These are phyloP conservation scores for Eolophus roseicapilla DNA, from an alignment of 2,113 vertebrate genomes.

Conservation along the genomic window DNA sequence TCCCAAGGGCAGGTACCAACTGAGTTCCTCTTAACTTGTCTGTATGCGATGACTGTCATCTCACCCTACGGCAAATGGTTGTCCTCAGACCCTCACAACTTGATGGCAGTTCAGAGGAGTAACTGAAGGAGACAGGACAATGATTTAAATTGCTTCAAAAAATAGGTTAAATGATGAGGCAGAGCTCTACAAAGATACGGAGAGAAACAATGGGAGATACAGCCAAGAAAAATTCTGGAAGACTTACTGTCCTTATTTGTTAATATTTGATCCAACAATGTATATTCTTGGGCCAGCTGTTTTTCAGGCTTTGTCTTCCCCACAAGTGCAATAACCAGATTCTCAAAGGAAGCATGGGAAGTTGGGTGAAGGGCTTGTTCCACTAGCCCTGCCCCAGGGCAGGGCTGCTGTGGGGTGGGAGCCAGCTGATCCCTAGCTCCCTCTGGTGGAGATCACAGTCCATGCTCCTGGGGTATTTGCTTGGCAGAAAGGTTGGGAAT, in stretches of 20 bases:
- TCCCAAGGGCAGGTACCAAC: background rate
- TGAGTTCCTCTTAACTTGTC: background rate
- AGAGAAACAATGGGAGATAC: background rate
- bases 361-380: background rate
- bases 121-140: background rate
- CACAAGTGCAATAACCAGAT: background rate
- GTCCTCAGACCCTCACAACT: background rate
- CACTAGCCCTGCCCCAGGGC: too few species aligned
- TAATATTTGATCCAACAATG: background rate
- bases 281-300: background rate
- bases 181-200: background rate
- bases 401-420: background rate
- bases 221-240: background rate
- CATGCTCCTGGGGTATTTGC: accelerated
- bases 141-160: background rate
- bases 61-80: background rate
- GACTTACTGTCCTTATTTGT: background rate
- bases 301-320: background rate
- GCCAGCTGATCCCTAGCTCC: background rate
- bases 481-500: background rate
- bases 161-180: background rate
- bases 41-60: accelerated
- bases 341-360: accelerated
- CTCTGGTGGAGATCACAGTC: background rate
- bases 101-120: background rate